Base-by-base conservation (phyloP, 1,140 invertebrate genomes). In the Drosophila persimilis region DNA sequence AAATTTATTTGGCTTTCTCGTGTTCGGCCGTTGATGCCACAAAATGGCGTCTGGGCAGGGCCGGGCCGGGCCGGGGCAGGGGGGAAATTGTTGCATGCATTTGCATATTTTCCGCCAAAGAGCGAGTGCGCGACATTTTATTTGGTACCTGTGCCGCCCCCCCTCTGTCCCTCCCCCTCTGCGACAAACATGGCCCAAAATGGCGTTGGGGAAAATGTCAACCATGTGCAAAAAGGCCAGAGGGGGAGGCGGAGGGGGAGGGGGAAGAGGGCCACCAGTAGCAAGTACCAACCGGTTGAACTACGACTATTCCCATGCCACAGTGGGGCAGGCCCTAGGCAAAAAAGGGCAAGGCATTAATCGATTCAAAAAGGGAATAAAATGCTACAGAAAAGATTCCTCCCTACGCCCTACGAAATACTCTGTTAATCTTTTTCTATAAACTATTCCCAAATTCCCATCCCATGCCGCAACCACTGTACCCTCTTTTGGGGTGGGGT, bases 31-130 rank as follows among this genome's bases (percentile, higher is more conserved):
- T 72, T 73, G 66, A 71, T 72, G 69, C 66, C 70, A 69, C 55
- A 85, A 85, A 85, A 86, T 85, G 81, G 77, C 81, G 81, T 66
- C 52, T 55, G 55, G 65, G 46, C 44, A 0, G 17, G 17, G 17
- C 17, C 0, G 17, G 17, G 17, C 0, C 17, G 17, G 17, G 17
- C 0, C 17, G 0, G 17, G 17, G 17, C 0, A 0, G 17, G 52
- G 64, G 17, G 58, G 58, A 73, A 81, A 77, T 81, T 69, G 72
- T 76, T 80, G 72, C 71, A 56, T 75, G 63, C 65, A 84, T 84
- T 84, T 84, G 81, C 83, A 86, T 81, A 86, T 88, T 81, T 67
- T 66, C 73, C 45, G 64, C 67, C 77, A 67, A 69, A 69, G 65
- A 69, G 65, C 65, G 59, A 70, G 70, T 55, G 62, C 76, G 69